phyloP scores from a whole-genome alignment of 2,113 vertebrate species.

The Pterocles burchelli region DNA sequence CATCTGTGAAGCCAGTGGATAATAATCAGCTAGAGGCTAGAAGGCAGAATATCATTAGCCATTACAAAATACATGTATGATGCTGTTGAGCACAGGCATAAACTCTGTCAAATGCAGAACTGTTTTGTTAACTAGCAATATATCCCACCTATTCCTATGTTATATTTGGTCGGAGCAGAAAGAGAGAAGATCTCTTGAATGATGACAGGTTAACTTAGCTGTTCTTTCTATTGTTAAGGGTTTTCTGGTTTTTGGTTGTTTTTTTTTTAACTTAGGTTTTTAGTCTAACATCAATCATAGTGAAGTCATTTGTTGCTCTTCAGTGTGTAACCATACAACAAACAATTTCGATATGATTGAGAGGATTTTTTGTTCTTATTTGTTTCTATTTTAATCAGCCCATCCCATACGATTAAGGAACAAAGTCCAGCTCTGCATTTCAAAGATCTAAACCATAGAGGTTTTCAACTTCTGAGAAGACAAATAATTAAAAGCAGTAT shows the following conservation, averaged over 20 bases:
- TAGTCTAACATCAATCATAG: background rate
- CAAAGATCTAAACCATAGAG: background rate
- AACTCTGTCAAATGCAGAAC: background rate
- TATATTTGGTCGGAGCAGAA: background rate
- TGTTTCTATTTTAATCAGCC: background rate
- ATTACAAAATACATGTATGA: background rate
- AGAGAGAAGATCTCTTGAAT: background rate
- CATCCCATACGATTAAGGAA: background rate
- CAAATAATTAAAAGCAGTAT: background rate
- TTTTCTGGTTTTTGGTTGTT: background rate
- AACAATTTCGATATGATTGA: background rate
- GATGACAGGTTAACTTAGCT: background rate
- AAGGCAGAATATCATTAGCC: background rate
- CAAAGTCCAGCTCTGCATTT: background rate
- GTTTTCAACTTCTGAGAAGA: background rate
- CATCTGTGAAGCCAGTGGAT: background rate
- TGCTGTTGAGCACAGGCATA: background rate
- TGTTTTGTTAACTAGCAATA: background rate
- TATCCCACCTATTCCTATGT: background rate
- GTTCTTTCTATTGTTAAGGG: background rate
- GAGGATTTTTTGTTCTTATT: background rate
- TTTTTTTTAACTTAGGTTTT: background rate
- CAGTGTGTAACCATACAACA: background rate
- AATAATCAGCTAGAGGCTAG: background rate
- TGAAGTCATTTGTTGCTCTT: background rate